Conservation (phyloP, 2,888 invertebrate genomes). For the Pseudococcus jackbeardsleyi region DNA sequence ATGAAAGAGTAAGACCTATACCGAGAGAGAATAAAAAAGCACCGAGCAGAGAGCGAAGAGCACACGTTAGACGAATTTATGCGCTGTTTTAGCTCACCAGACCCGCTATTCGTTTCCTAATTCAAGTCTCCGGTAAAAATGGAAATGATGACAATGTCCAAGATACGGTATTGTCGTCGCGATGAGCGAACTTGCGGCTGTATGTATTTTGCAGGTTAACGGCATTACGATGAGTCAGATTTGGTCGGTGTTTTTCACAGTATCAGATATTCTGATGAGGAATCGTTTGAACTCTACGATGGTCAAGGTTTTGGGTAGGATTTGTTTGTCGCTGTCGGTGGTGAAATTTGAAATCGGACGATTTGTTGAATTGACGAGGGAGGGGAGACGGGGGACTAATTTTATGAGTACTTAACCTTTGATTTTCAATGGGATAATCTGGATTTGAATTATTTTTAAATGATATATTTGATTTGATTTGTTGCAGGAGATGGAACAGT, state of each 20-base stretch:
- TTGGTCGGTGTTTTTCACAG: not conserved
- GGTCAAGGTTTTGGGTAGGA: not conserved
- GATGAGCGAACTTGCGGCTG: no score
- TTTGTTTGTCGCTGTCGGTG: not conserved
- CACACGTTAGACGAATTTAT: not conserved
- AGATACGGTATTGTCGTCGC: not conserved
- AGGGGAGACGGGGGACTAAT: not conserved
- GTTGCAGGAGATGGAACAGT: conserved; percentile 68
- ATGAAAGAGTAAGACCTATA: not conserved
- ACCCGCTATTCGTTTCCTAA: conserved; percentile 10
- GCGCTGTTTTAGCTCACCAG: not conserved
- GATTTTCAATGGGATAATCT: not conserved
- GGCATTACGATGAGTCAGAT: conserved; percentile 18
- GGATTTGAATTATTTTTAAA: not conserved
- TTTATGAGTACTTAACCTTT: no score
- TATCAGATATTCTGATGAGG: not conserved
- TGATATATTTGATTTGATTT: not conserved
- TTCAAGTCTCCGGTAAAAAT: not conserved
- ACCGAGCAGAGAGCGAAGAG: not conserved
- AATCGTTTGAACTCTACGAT: not conserved
- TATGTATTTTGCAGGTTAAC: conserved; percentile 13
- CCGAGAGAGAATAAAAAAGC: not conserved
- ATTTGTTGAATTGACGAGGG: not conserved
- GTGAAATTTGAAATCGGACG: not conserved
- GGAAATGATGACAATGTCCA: conserved; percentile 1